phyloP scores from a whole-genome alignment of 2,888 invertebrate species.

The Oxyscelio sp. region DNA sequence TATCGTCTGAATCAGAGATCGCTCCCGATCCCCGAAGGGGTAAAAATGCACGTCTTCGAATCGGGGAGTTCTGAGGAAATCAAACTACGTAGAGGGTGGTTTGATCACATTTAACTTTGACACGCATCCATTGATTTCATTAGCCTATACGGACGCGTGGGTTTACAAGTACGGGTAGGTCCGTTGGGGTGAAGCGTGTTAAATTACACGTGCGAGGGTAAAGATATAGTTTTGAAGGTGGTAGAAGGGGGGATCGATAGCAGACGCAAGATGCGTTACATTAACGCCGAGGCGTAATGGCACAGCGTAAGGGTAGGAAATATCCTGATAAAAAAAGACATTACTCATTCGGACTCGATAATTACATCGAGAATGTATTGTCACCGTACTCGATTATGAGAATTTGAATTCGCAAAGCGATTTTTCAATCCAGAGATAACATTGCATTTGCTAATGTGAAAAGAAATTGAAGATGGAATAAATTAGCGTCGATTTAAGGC shows the following conservation, averaged over 20 bases:
- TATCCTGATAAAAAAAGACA: constrained; percentile 86
- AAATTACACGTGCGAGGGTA: constrained; percentile 76
- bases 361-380: constrained; percentile 82
- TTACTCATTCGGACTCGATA: constrained; percentile 86
- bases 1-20: constrained; percentile 29
- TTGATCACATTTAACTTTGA: constrained; percentile 85
- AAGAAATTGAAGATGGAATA: constrained; percentile 54
- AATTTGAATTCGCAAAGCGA: constrained; percentile 71
- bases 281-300: constrained; percentile 86
- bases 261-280: constrained; percentile 83
- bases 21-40: constrained; percentile 54
- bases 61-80: constrained; percentile 60
- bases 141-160: constrained; percentile 85
- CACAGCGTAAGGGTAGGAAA: constrained; percentile 76
- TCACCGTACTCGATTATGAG: constrained; percentile 73
- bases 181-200: constrained; percentile 72
- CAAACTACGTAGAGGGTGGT: constrained; percentile 73
- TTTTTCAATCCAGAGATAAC: constrained; percentile 70
- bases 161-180: constrained; percentile 75
- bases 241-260: constrained; percentile 62
- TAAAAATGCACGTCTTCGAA: constrained; percentile 49
- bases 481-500: constrained; percentile 48
- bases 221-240: constrained; percentile 56
- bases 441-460: constrained; percentile 62
- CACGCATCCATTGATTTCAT: constrained; percentile 88